Conservation (phyloP, 2,888 invertebrate genomes). For the Ypsolopha sequella region DNA sequence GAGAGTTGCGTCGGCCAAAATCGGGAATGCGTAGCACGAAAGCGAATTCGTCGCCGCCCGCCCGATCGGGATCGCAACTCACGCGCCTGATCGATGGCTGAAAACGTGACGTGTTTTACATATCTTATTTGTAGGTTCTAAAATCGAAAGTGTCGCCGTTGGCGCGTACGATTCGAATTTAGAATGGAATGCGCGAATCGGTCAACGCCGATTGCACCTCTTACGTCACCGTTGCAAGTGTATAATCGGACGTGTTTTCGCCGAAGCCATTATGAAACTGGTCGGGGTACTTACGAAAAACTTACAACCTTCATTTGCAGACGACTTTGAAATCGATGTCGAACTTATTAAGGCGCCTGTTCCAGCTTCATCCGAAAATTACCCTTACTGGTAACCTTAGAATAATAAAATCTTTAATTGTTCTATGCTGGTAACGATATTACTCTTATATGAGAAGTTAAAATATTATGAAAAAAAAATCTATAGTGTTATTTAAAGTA, state of each 20-base stretch:
- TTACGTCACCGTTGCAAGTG: conserved; percentile 12
- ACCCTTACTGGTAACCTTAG: too few relatives aligned
- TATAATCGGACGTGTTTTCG: conserved; percentile 13
- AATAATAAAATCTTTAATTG: too few relatives aligned
- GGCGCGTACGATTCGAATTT: conserved; percentile 23
- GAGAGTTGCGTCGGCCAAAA: conserved; percentile 17
- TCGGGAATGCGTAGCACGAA: conserved; percentile 33
- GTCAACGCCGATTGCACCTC: conserved; percentile 9
- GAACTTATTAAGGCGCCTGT: too few relatives aligned
- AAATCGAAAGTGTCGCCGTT: conserved; percentile 40
- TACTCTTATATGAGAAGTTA: too few relatives aligned
- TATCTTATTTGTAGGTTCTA: conserved; percentile 24
- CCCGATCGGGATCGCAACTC: conserved; percentile 16
- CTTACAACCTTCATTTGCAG: conserved; percentile 7
- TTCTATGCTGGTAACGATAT: too few relatives aligned
- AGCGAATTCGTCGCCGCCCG: conserved; percentile 13
- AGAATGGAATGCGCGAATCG: conserved; percentile 23
- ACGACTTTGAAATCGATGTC: background rate
- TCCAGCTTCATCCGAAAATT: too few relatives aligned
- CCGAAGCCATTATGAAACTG: conserved; percentile 27
- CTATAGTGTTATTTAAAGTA: too few relatives aligned
- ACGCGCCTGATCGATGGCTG: conserved; percentile 10
- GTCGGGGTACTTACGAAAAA: conserved; percentile 29
- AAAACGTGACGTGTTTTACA: conserved; percentile 8
- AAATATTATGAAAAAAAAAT: too few relatives aligned